A percentile compares a stretch with the other conserved stretches of the same genome.
Evolutionary conservation across 2,888 invertebrate species (phyloP).

Genomic region (Sicus ferrugineus): DNA sequence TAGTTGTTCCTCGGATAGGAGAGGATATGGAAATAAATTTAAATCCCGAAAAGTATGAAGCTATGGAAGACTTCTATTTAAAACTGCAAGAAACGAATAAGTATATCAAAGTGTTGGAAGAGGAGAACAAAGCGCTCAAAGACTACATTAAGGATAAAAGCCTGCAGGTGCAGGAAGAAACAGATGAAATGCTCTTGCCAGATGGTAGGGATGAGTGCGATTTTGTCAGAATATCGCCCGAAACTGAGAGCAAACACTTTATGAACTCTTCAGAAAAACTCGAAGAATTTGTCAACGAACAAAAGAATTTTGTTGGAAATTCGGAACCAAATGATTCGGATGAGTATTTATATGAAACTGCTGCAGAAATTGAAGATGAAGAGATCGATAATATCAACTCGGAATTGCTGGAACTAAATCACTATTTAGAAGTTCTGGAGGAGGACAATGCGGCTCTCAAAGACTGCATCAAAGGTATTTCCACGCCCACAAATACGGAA

Average conservation of each 20-base stretch:
- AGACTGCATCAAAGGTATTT: background rate
- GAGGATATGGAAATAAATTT: background rate
- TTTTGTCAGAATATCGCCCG: background rate
- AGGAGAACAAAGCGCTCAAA: conserved; percentile 2
- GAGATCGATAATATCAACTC: background rate
- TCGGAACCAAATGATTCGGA: background rate
- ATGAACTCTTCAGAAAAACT: background rate
- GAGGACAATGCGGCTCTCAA: background rate
- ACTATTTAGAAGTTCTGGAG: background rate
- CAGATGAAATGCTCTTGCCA: background rate
- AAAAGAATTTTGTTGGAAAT: background rate
- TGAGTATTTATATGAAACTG: background rate
- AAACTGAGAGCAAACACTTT: background rate
- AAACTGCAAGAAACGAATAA: background rate
- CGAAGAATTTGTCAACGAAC: background rate
- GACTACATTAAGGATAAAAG: background rate
- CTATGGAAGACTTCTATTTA: background rate
- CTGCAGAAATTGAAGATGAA: background rate
- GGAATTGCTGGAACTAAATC: background rate
- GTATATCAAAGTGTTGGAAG: conserved; percentile 5
- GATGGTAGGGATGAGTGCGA: background rate
- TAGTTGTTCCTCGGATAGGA: background rate
- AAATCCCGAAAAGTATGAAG: background rate
- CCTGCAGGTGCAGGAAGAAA: too few species aligned
- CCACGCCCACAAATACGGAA: background rate